phyloP scores from a whole-genome alignment of 2,888 invertebrate species.

The Ferrisia virgata region DNA sequence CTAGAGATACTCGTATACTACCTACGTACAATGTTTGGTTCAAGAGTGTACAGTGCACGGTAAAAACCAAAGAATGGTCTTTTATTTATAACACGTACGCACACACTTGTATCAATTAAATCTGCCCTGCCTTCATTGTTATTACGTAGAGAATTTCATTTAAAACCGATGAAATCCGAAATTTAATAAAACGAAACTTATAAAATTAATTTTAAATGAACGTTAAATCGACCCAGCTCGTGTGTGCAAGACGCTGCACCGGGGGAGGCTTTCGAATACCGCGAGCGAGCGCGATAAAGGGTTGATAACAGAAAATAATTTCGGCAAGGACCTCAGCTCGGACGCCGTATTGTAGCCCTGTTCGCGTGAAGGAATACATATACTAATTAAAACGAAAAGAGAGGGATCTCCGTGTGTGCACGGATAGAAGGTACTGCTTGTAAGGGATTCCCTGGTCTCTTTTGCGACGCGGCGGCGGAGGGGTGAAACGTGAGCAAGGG shows the following conservation, averaged over 20 bases:
- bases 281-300: constrained; percentile 31
- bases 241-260: background rate
- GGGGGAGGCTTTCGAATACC: background rate
- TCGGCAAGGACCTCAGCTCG: constrained; percentile 38
- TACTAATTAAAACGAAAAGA: constrained; percentile 40
- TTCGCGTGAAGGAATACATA: constrained; percentile 35
- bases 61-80: background rate
- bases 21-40: no score
- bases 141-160: constrained; percentile 33
- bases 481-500: background rate
- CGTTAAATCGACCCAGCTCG: constrained; percentile 21
- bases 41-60: background rate
- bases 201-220: constrained; percentile 39
- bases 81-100: constrained; percentile 13
- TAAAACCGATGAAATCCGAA: constrained; percentile 38
- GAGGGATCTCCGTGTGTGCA: constrained; percentile 30
- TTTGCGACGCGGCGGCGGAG: background rate
- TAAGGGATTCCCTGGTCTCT: constrained; percentile 33
- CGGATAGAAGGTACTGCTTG: constrained; percentile 16
- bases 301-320: constrained; percentile 40
- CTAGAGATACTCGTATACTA: no score
- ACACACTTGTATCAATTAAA: constrained; percentile 34
- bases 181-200: constrained; percentile 42
- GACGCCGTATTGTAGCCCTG: constrained; percentile 34
- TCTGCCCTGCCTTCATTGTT: constrained; percentile 28